phyloP scores from a whole-genome alignment of 30 jellyfish, hydroid and myxozoan genomes.

The Turritopsis rubra region DNA sequence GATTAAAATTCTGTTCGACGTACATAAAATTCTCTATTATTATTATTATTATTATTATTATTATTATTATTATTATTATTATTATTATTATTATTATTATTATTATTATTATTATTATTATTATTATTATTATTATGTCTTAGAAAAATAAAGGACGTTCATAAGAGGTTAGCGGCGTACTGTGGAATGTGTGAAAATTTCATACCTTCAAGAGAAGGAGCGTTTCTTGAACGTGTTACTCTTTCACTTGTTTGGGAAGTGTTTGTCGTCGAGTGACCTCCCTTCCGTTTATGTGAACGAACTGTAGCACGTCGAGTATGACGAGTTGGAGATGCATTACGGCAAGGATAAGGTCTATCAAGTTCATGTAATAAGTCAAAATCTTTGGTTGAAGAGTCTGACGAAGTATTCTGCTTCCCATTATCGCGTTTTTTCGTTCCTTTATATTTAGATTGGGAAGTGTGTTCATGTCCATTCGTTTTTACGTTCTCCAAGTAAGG shows the following conservation, averaged over 20 bases:
- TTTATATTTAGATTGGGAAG: background rate
- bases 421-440: background rate
- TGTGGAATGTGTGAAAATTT: too few relatives aligned
- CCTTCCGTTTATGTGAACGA: background rate
- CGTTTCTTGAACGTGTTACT: background rate
- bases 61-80: too few relatives aligned
- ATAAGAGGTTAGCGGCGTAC: too few relatives aligned
- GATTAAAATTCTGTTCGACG: too few relatives aligned
- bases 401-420: slow-evolving; percentile 5
- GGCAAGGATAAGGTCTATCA: background rate
- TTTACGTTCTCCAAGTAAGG: background rate
- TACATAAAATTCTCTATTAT: too few relatives aligned
- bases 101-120: too few relatives aligned
- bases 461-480: background rate
- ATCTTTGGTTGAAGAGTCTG: background rate
- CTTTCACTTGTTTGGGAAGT: background rate
- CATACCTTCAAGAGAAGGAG: background rate
- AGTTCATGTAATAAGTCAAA: background rate
- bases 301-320: slow-evolving; percentile 1
- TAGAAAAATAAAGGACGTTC: too few relatives aligned
- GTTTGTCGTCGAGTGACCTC: background rate
- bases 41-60: too few relatives aligned
- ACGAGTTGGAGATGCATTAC: background rate
- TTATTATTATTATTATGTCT: too few relatives aligned
- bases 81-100: too few relatives aligned